Base-by-base conservation (phyloP, 2,113 vertebrate species). In the Podiceps cristatus region DNA sequence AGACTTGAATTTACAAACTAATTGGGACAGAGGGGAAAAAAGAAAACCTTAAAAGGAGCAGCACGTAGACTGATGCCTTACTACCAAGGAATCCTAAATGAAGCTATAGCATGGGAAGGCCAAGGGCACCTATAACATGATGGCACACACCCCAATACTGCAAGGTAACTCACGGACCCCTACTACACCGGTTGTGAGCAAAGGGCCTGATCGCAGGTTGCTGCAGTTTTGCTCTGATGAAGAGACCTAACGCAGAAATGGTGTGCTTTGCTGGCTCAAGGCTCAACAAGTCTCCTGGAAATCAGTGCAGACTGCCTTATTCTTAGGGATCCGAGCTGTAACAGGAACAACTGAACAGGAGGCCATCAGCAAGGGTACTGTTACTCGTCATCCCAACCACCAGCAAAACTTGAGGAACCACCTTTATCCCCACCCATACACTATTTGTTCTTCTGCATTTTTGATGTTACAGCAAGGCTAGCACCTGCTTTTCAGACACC, bases 151-250 rank as follows among this genome's bases (percentile, higher is more conserved):
- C 50, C 60, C 15, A 7, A 1, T 29, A 24, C 64, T 33, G 7
- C 4, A 2, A 25, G 52, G 11, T 2, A 37, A 18, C 25, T 11
- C 33, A 3, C 0, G 7, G 55, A 27, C 19, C 25, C 9, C 5
- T 31, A 3, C 13, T 11, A 7, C 18, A 0, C 9, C 4, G 18
- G 7, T 7, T 40, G 35, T 33, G 28, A 87, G 55, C 59, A 78
- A 18, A 82, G 58, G 56, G 37, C 9, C n/a, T 13, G 4, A 9
- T 5, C n/a, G 18, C 45, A 17, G 0, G 3, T 4, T 35, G 27
- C 35, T 42, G 17, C 0, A 3, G 31, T 31, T 91, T n/a, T 55
- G 66, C 27, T 81, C 1, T 10, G 27, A 17, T 44, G 17, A 50
- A 17, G 22, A 76, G 42, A 42, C 15, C 60, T 10, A 62, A 44